These are phyloP conservation scores for Ligdia adustata DNA, from an alignment of 2,888 invertebrate species.

Conservation along the genomic window DNA sequence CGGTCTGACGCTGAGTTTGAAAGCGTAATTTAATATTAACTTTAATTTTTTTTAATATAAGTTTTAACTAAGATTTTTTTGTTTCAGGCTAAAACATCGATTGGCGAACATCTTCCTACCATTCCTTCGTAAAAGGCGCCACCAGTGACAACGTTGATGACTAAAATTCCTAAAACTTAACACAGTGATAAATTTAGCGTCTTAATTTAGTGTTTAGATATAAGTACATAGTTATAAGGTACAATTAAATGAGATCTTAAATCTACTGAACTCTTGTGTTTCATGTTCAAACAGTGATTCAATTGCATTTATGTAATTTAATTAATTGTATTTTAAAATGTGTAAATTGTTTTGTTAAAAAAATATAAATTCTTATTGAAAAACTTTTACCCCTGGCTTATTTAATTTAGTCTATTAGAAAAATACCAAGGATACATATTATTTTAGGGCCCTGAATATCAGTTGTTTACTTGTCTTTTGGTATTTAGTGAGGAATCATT, in stretches of 20 bases:
- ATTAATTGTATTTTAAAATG: conserved; percentile 52
- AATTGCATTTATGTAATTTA: conserved; percentile 69
- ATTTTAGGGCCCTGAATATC: too few relatives aligned
- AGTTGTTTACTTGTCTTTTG: too few relatives aligned
- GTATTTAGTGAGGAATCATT: too few relatives aligned
- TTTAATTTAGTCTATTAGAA: too few relatives aligned
- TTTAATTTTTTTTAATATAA: too few relatives aligned
- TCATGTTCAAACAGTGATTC: conserved; percentile 40
- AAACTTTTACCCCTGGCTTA: too few relatives aligned
- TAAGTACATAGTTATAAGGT: neutral
- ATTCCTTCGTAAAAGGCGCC: conserved; percentile 71
- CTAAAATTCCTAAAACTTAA: conserved; percentile 21
- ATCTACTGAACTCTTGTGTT: neutral
- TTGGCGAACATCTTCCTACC: conserved; percentile 81
- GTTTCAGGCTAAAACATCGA: conserved; percentile 77
- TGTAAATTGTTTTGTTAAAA: conserved; percentile 78
- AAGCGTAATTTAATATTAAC: too few relatives aligned
- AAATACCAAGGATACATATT: too few relatives aligned
- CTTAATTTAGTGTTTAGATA: neutral
- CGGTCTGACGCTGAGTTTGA: too few relatives aligned
- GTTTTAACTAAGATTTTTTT: too few relatives aligned
- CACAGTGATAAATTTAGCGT: conserved; percentile 5
- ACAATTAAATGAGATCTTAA: conserved; percentile 1
- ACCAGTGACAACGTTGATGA: conserved; percentile 50
- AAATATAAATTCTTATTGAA: conserved; percentile 80